phyloP scores from a whole-genome alignment of 2,888 invertebrate genomes.

The Thysanoteuthis rhombus region DNA sequence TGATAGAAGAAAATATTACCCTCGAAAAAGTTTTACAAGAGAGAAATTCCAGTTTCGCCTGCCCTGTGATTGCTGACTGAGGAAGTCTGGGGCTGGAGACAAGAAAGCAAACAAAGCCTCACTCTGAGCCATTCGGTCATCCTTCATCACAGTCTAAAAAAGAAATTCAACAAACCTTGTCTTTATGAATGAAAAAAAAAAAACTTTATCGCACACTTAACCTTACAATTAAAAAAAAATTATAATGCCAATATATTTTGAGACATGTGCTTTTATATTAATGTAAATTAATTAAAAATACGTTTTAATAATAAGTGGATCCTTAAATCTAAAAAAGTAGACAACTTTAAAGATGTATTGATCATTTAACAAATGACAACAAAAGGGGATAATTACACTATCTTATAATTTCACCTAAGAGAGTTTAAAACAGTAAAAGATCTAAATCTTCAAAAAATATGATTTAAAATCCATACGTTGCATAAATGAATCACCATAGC shows the following conservation, averaged over 20 bases:
- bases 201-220: not conserved
- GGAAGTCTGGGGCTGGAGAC: conserved; percentile 89
- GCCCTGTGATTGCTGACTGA: conserved; percentile 77
- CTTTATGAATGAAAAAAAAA: not conserved
- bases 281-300: not conserved
- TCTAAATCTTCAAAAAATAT: too few relatives aligned
- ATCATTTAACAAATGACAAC: not conserved
- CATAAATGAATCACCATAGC: too few relatives aligned
- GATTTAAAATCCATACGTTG: too few relatives aligned
- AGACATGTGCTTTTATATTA: not conserved
- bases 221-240: not conserved
- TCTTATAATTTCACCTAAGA: too few relatives aligned
- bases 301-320: too few relatives aligned
- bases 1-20: conserved; percentile 69
- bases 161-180: not conserved
- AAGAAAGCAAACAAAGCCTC: conserved; percentile 90
- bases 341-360: not conserved
- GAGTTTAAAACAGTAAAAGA: too few relatives aligned
- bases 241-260: too few relatives aligned
- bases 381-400: too few relatives aligned
- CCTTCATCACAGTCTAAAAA: conserved; percentile 83
- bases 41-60: conserved; percentile 89
- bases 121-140: conserved; percentile 86
- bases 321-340: too few relatives aligned
- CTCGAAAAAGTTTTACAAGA: conserved; percentile 85